Percentiles rank a stretch among this genome's conserved stretches.
phyloP scores from a whole-genome alignment of 2,113 vertebrate genomes.

The Acrocephalus arundinaceus region DNA sequence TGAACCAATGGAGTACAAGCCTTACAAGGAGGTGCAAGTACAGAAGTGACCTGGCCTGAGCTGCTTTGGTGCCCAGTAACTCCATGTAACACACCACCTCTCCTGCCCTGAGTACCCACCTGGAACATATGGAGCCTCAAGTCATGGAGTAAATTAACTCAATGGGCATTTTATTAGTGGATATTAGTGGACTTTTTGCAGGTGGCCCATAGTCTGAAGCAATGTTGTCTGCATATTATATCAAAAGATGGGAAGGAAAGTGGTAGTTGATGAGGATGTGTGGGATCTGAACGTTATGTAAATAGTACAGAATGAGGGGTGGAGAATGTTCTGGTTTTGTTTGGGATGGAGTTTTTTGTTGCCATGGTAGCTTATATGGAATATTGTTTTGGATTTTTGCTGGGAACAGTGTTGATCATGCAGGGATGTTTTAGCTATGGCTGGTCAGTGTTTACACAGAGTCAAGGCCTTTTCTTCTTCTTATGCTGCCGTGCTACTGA shows the following conservation, averaged over 20 bases:
- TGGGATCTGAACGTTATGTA: not conserved
- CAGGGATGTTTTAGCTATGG: not conserved
- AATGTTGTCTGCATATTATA: not conserved
- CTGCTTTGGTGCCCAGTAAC: not conserved
- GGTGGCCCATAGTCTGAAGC: not conserved
- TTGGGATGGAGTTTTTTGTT: not conserved
- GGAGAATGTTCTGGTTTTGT: not conserved
- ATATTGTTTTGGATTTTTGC: not conserved
- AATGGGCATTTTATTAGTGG: not conserved
- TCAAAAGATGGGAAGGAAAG: not conserved
- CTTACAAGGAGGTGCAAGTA: not conserved
- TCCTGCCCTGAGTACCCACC: not conserved
- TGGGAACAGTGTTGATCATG: not conserved
- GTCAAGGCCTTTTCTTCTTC: not conserved
- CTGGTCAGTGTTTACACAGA: not conserved
- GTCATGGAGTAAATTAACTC: not conserved
- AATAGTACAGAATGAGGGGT: not conserved
- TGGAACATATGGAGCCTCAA: fast-evolving
- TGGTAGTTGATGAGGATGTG: not conserved
- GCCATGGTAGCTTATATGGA: not conserved
- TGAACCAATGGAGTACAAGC: not conserved
- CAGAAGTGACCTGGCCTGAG: not conserved
- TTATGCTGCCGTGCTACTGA: not conserved
- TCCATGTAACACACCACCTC: not conserved
- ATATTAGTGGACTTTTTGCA: not conserved